Evolutionary conservation across 1,140 invertebrate species (phyloP), one percentile per base, ranked within the genome.

Genomic region (Cyrtorhinus lividipennis): DNA sequence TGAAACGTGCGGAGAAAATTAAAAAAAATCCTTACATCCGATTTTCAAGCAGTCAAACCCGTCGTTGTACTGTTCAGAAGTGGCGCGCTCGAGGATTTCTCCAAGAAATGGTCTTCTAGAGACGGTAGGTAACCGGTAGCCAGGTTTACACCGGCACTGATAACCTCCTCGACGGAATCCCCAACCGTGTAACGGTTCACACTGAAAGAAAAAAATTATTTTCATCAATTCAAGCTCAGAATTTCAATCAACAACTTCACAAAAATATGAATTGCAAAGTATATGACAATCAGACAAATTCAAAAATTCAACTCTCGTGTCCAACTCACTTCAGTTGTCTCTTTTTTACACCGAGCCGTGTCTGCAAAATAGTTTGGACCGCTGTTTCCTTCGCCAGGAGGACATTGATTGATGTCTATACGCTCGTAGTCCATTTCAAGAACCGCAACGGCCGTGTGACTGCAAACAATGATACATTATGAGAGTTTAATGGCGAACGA

Each of bases 401-500:
- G 92, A 82, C 95, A 99, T 70, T 96, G 95, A 78, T 98, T 98
- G 73, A 98, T 94, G 74, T 98, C 95, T 75, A 98, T 91, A 69
- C 94, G 80, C 66, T 98, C 92, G 78, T 93, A 95, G 72, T 99
- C 95, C 81, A 96, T 89, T 81, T 98, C 94, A 72, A 96, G 81
- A 0, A 96, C 91, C 0, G 90, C 82, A 56, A 88, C 85, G 24
- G 90, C 95, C 1, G 94, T 94, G 71, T 96, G 95, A 67, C 92
- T 95, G 67, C 65, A 75, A 5, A 38, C 30, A 38, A 38, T 38
- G 5, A 38, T 15, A 38, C 30, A 38, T 38, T 38, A 38, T 38
- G 5, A 38, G 30, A 38, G 30, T 38, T 5, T 8, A 38, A 38
- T 38, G 30, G 15, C n/a, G n/a, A n/a, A n/a, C n/a, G n/a, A n/a